A percentile compares a stretch with the other conserved stretches of the same genome.
These are phyloP conservation scores for Eciton burchellii DNA, from an alignment of 1,140 invertebrate genomes.

Conservation along the genomic window DNA sequence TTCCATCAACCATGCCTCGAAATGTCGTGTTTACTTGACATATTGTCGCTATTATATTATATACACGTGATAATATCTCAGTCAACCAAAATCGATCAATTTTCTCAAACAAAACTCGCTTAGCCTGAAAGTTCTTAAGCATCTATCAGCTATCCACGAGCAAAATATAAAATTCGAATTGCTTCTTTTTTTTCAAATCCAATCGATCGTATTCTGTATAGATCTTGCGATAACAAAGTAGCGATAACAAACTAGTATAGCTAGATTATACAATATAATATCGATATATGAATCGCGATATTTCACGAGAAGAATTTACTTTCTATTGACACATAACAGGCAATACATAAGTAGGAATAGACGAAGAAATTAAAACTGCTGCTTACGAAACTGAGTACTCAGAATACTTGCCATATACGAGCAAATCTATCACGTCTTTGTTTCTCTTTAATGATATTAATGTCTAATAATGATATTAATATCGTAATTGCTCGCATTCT, in stretches of 20 bases:
- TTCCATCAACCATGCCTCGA: neutral
- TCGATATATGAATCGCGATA: too few relatives aligned
- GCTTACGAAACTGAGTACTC: conserved; percentile 21
- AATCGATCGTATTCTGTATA: neutral
- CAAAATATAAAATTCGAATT: neutral
- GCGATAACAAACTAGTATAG: conserved; percentile 53
- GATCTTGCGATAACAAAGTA: conserved; percentile 23
- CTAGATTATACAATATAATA: conserved; percentile 26
- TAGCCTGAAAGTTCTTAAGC: too few relatives aligned
- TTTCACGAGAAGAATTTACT: conserved; percentile 66
- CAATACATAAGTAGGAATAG: conserved; percentile 39
- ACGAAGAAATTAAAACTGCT: conserved; percentile 57
- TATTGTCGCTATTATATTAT: too few relatives aligned
- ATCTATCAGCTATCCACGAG: too few relatives aligned
- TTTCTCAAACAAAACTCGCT: too few relatives aligned
- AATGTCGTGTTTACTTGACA: neutral
- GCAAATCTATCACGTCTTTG: conserved; percentile 10
- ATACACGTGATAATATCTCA: too few relatives aligned
- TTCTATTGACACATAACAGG: conserved; percentile 68
- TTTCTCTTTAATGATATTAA: neutral
- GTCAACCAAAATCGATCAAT: too few relatives aligned
- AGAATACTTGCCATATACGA: neutral
- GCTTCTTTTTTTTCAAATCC: neutral
- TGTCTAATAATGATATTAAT: neutral
- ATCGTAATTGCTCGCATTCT: neutral